Evolutionary conservation across 1,140 invertebrate genomes (phyloP).

Genomic region (Chironomus tepperi): DNA sequence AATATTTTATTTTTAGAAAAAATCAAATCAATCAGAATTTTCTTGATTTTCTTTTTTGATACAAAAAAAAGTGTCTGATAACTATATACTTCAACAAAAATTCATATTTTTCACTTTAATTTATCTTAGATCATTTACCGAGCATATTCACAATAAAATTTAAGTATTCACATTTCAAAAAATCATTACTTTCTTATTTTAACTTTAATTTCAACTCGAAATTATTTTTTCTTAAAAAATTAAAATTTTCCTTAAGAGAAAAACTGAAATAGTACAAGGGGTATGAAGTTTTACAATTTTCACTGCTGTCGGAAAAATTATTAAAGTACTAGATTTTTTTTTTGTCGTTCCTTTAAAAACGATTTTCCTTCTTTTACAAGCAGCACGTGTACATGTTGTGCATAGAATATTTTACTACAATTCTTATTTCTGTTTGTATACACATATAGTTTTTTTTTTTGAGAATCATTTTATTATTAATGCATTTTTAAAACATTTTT

Average conservation of each 20-base stretch:
- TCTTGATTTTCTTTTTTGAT: neutral
- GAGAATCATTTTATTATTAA: no score
- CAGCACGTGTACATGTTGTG: neutral
- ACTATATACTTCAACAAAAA: neutral
- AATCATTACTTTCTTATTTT: neutral
- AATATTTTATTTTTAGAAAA: neutral
- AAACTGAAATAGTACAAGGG: neutral
- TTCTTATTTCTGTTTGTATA: neutral
- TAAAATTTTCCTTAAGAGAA: neutral
- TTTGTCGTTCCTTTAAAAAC: neutral
- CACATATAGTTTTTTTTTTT: no score
- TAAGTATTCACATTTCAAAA: no score
- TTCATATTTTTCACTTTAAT: neutral
- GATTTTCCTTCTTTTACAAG: neutral
- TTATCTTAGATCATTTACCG: neutral
- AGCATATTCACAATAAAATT: neutral
- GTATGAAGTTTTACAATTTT: neutral
- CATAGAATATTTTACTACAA: neutral
- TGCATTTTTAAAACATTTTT: no score
- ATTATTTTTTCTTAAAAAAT: neutral
- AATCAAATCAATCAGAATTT: neutral
- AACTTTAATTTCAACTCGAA: neutral
- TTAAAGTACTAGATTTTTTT: neutral
- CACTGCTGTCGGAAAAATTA: neutral
- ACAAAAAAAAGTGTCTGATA: constrained; percentile 11